Conservation (phyloP, 2,797 vertebrate genomes). For the Phylloscopus collybita region DNA sequence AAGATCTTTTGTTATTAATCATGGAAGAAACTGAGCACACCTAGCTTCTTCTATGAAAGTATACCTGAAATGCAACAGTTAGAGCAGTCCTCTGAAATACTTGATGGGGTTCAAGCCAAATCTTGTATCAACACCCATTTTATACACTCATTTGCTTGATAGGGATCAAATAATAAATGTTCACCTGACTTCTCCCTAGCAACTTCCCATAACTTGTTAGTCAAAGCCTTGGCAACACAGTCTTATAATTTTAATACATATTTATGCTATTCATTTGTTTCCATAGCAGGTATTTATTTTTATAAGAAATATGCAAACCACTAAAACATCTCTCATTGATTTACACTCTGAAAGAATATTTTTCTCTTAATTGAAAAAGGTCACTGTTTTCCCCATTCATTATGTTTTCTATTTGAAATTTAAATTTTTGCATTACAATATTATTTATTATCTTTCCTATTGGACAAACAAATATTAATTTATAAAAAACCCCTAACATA, state of each 20-base stretch:
- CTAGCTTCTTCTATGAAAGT: background rate
- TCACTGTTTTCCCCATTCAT: conserved; percentile 53
- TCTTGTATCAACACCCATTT: background rate
- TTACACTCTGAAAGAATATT: conserved; percentile 49
- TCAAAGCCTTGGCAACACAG: conserved; percentile 60
- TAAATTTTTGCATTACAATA: conserved; percentile 48
- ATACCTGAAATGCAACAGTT: background rate
- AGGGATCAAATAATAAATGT: conserved; percentile 65
- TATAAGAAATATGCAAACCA: conserved; percentile 49
- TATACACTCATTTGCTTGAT: conserved; percentile 32
- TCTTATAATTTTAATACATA: conserved; percentile 56
- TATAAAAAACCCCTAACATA: background rate
- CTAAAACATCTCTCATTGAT: conserved; percentile 44
- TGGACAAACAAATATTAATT: conserved; percentile 38
- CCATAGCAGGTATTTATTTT: conserved; percentile 63
- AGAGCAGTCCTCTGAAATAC: background rate
- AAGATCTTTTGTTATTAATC: background rate
- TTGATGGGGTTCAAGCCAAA: background rate
- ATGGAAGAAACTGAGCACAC: background rate
- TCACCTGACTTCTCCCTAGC: conserved; percentile 75
- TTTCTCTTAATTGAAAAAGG: conserved; percentile 60
- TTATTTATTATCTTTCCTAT: conserved; percentile 49
- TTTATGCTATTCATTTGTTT: conserved; percentile 63
- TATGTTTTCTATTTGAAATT: conserved; percentile 57
- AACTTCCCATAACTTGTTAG: conserved; percentile 72